Evolutionary conservation across 2,888 invertebrate genomes (phyloP), one percentile per base, ranked within the genome.

Genomic region (Heteromyza rotundicornis): DNA sequence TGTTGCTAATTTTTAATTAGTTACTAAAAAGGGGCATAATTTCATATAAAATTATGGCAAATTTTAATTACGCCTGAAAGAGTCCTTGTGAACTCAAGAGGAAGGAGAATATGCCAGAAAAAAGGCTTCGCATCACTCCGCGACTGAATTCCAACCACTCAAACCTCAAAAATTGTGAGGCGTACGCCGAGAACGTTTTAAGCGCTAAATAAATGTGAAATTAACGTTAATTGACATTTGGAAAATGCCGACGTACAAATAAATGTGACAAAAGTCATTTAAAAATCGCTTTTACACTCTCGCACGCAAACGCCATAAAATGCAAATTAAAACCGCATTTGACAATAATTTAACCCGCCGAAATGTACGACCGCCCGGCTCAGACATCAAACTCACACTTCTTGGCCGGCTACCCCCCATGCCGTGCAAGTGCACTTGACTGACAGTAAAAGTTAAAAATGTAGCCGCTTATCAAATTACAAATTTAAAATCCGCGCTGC

Each of bases 391-490:
- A 5, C 32, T 12, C 32, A 32, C 32, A 32, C 32, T 12, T 5
- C 32, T 32, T 5, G 12, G n/a, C n/a, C n/a, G n/a, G 12, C 32
- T 32, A 12, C 40, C 40, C 3, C 8, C 40, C 14, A n/a, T 14
- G 40, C 40, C 40, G n/a, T 40, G 40, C 12, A n/a, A n/a, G n/a
- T n/a, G n/a, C n/a, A n/a, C n/a, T n/a, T n/a, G n/a, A 40, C 74
- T 77, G 76, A 77, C 73, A 76, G 74, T 67, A 69, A 69, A 76
- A 76, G 75, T 76, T 76, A 69, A 75, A 76, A 76, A 74, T 75
- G 77, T 76, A n/a, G n/a, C 75, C 71, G 76, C 78, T 75, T 77
- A 77, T 76, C 75, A 77, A 76, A 75, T 73, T 66, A 73, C 63
- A 74, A 73, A 77, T 75, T 75, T 75, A 76, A 75, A 76, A 77